Percentiles rank a stretch among this genome's conserved stretches.
Evolutionary conservation across 2,113 vertebrate species (phyloP).

Genomic region (Pleuronectes platessa): DNA sequence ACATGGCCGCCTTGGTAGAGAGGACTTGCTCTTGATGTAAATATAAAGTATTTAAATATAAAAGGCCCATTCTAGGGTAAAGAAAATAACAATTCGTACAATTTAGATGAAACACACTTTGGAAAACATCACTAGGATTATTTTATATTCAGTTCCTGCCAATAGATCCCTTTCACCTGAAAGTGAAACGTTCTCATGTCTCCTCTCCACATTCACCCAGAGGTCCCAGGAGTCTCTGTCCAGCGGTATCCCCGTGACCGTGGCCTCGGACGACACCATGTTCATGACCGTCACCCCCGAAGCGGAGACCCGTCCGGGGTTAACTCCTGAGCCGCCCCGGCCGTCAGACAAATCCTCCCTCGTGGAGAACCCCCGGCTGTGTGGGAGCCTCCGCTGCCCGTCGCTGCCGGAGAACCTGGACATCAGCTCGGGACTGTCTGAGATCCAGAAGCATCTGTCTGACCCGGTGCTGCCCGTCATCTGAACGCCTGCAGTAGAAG

Average conservation of each 20-base stretch:
- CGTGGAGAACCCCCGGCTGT: slow-evolving; percentile 69
- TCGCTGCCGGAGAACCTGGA: slow-evolving; percentile 91
- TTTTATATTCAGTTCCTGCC: too few relatives aligned
- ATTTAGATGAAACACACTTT: too few relatives aligned
- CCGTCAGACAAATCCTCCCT: slow-evolving; percentile 52
- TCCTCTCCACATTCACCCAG: slow-evolving; percentile 61
- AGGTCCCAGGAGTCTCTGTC: slow-evolving; percentile 84
- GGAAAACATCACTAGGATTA: too few relatives aligned
- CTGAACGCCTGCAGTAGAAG: slow-evolving; percentile 64
- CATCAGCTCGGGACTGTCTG: slow-evolving; percentile 73
- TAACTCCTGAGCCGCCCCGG: slow-evolving; percentile 40
- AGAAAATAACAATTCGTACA: too few relatives aligned
- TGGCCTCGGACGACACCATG: slow-evolving; percentile 76
- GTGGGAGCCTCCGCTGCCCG: slow-evolving; percentile 81
- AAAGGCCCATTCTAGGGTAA: too few relatives aligned
- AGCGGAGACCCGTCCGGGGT: slow-evolving; percentile 72
- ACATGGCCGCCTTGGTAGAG: too few relatives aligned
- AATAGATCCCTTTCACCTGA: too few relatives aligned
- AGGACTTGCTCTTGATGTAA: too few relatives aligned
- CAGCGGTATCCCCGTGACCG: slow-evolving; percentile 73
- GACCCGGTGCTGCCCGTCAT: slow-evolving; percentile 87
- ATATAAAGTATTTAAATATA: too few relatives aligned
- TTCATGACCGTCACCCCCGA: slow-evolving; percentile 63
- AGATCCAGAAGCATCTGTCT: slow-evolving; percentile 90
- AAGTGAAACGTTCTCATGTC: neutral